Evolutionary conservation across 2,888 invertebrate species (phyloP).

Genomic region (Trimorus sp.): DNA sequence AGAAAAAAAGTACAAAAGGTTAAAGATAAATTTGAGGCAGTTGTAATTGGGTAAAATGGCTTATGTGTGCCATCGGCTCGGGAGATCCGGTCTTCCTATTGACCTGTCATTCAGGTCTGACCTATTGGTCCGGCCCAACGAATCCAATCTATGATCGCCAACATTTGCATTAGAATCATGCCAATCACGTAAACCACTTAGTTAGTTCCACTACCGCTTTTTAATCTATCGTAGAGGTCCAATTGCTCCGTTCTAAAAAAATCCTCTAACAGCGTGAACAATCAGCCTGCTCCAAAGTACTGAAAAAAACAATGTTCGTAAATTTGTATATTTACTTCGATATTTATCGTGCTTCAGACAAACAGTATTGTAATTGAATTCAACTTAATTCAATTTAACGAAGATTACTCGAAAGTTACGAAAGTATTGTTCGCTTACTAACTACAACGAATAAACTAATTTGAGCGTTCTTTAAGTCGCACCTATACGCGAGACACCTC

Average conservation of each 20-base stretch:
- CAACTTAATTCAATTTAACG: too few relatives aligned
- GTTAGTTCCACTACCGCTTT: conserved; percentile 17
- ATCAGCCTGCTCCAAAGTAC: too few relatives aligned
- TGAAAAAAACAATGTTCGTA: neutral
- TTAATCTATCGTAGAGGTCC: conserved; percentile 1
- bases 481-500: conserved; percentile 31
- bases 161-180: conserved; percentile 56
- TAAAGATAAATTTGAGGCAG: conserved; percentile 10
- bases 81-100: conserved; percentile 59
- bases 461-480: conserved; percentile 34
- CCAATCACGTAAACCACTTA: conserved; percentile 50
- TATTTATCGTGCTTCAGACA: too few relatives aligned
- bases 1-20: too few relatives aligned
- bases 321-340: too few relatives aligned
- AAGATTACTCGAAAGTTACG: neutral
- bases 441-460: conserved; percentile 31
- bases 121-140: conserved; percentile 39
- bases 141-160: conserved; percentile 38
- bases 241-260: conserved; percentile 5
- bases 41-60: conserved; percentile 61
- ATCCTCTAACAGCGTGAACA: conserved; percentile 1
- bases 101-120: conserved; percentile 64
- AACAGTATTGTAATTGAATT: too few relatives aligned
- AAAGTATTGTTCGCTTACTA: conserved; percentile 2
- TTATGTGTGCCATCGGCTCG: conserved; percentile 47